Evolutionary conservation across 2,888 invertebrate genomes (phyloP).

Genomic region (Aphrophora alni): DNA sequence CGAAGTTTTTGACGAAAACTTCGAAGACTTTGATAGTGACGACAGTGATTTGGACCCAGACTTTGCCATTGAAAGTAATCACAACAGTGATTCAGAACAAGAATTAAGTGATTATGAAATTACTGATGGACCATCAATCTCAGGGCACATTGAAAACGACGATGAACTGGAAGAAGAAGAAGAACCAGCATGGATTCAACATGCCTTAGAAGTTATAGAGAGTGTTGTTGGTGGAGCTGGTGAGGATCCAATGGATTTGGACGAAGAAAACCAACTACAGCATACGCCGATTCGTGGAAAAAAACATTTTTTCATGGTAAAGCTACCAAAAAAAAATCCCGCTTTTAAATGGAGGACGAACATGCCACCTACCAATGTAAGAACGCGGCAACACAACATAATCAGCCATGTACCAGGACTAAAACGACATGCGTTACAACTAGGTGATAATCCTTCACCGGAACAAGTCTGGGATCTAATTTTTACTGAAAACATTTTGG

Average conservation of each 20-base stretch:
- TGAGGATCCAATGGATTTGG: neutral
- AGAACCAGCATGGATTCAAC: too few relatives aligned
- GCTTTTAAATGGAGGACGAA: slow-evolving; percentile 15
- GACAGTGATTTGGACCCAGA: slow-evolving; percentile 11
- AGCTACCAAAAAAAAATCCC: neutral
- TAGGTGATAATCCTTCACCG: slow-evolving; percentile 14
- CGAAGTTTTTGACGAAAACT: neutral
- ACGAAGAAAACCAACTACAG: too few relatives aligned
- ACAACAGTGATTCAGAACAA: slow-evolving; percentile 16
- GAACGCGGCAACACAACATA: slow-evolving; percentile 12
- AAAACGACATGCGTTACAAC: neutral
- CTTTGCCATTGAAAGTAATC: slow-evolving; percentile 16
- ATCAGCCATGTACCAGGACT: neutral
- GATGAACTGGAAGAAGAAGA: too few relatives aligned
- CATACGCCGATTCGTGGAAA: neutral
- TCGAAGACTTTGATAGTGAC: slow-evolving; percentile 11
- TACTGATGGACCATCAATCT: too few relatives aligned
- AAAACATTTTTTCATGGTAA: slow-evolving; percentile 14
- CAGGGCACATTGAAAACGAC: too few relatives aligned
- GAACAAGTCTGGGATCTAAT: slow-evolving; percentile 4
- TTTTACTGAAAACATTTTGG: slow-evolving; percentile 11
- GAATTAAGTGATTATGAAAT: slow-evolving; percentile 3
- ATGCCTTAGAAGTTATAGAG: too few relatives aligned
- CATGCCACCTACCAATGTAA: neutral
- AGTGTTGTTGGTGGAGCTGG: too few relatives aligned